A percentile compares a stretch with the other conserved stretches of the same genome.
Conservation (phyloP, 2,797 vertebrate genomes). For the Mallotus villosus region DNA sequence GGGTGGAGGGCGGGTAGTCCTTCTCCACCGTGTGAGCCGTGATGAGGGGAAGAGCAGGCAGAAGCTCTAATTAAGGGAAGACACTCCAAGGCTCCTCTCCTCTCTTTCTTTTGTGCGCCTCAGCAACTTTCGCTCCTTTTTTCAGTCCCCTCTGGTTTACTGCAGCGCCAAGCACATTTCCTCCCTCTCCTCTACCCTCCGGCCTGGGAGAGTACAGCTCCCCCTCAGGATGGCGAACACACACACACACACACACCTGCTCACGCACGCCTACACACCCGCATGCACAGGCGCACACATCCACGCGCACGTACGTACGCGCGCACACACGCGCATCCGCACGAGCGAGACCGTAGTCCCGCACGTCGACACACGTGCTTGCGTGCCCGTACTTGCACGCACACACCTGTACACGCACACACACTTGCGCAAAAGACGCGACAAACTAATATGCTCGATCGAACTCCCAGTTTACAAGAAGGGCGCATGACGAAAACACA, state of each 20-base stretch:
- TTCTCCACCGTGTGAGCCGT: not conserved
- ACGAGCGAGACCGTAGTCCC: too few relatives aligned
- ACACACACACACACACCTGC: constrained; percentile 1
- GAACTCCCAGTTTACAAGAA: too few relatives aligned
- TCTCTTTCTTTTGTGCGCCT: constrained; percentile 1
- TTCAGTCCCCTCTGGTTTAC: not conserved
- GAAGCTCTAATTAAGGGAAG: not conserved
- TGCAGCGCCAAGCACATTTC: constrained; percentile 2
- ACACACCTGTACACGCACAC: not conserved
- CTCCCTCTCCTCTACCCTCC: not conserved
- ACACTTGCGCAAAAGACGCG: too few relatives aligned
- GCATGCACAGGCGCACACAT: not conserved
- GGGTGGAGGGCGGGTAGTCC: not conserved
- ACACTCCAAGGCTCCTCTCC: not conserved
- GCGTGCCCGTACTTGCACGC: too few relatives aligned
- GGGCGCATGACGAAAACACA: too few relatives aligned
- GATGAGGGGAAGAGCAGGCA: not conserved
- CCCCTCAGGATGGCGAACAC: not conserved
- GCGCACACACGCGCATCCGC: not conserved
- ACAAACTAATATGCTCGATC: not conserved
- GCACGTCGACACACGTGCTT: too few relatives aligned
- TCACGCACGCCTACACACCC: not conserved
- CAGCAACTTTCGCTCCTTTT: constrained; percentile 3
- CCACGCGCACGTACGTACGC: not conserved
- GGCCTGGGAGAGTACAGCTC: not conserved